Percentiles rank a stretch among this genome's conserved stretches.
phyloP scores from a whole-genome alignment of 1,140 invertebrate species.

The Drosophila melanica region DNA sequence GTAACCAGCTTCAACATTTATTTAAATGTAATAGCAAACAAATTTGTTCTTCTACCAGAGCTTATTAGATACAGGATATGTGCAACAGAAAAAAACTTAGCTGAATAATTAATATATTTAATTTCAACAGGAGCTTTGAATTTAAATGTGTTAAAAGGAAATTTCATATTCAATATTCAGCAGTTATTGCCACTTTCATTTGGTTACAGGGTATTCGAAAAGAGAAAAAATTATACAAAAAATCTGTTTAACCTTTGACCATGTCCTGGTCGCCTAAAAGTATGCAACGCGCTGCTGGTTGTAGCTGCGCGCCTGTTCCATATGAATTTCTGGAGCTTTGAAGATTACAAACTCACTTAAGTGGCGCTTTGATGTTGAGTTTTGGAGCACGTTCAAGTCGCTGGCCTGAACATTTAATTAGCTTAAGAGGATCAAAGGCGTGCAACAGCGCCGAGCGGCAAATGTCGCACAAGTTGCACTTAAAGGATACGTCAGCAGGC shows the following conservation, averaged over 20 bases:
- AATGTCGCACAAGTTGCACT: slow-evolving; percentile 76
- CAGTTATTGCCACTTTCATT: neutral
- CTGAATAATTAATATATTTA: too few relatives aligned
- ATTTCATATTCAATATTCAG: neutral
- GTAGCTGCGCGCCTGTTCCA: slow-evolving; percentile 63
- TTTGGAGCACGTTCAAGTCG: slow-evolving; percentile 65
- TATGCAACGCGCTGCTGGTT: slow-evolving; percentile 39
- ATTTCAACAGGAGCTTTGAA: too few relatives aligned
- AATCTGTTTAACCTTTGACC: slow-evolving; percentile 21
- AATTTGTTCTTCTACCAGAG: too few relatives aligned
- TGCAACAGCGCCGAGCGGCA: slow-evolving; percentile 27
- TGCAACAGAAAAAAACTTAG: too few relatives aligned
- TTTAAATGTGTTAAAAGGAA: too few relatives aligned
- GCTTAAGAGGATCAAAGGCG: slow-evolving; percentile 77
- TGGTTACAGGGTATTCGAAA: neutral
- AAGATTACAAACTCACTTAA: slow-evolving; percentile 80
- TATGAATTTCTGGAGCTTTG: slow-evolving; percentile 83
- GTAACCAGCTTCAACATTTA: neutral
- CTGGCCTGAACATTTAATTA: slow-evolving; percentile 54
- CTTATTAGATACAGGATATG: too few relatives aligned
- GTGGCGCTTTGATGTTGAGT: slow-evolving; percentile 77
- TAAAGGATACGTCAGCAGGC: slow-evolving; percentile 82
- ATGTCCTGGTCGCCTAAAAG: slow-evolving; percentile 16
- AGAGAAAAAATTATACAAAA: neutral
- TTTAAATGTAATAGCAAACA: too few relatives aligned